Base-by-base conservation (phyloP, 2,113 vertebrate species). In the Hippocampus comes region DNA sequence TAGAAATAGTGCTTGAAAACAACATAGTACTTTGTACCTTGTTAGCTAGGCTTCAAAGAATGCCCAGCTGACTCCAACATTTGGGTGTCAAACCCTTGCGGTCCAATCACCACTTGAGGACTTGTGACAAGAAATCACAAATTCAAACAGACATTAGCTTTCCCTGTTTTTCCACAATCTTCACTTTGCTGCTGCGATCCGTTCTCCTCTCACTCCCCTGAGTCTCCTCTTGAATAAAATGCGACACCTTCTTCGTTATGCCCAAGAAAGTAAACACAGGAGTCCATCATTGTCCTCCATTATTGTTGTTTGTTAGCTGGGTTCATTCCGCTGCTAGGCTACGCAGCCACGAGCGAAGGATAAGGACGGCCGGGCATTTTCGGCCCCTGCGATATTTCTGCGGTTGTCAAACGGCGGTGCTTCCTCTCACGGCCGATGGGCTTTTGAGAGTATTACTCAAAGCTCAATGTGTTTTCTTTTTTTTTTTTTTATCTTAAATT, bases 401-500 rank as follows among this genome's bases (percentile, higher is more conserved):
- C 79, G 80, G 84, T 82, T 90, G 89, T 88, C 87, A 89, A 80
- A 5, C 42, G 59, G 70, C 76, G 84, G 80, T 84, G 82, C 82
- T 80, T 80, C 73, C 76, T 78, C 70, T 83, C 63, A 48, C 49
- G 71, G 78, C 74, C 56, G 67, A 64, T 64, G 73, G 74, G 69
- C 83, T 67, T 81, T 80, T 76, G 68, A 77, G 78, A 79, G 79
- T 77, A 79, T 82, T 81, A 85, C 79, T 82, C 76, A 85, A 84
- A 85, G 75, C 68, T 78, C 86, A 56, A 61, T 79, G 78, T 23
- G 42, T 60, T 83, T 84, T 38, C 25, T 25, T 25, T 25, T 30
- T 30, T 30, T 30, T 38, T 38, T 38, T 38, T 89, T 88, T 82
- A 91, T 90, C 89, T 89, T 70, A 89, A 90, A 91, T 91, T 88